Base-by-base conservation (phyloP, 1,140 invertebrate genomes). In the Listronotus bonariensis region DNA sequence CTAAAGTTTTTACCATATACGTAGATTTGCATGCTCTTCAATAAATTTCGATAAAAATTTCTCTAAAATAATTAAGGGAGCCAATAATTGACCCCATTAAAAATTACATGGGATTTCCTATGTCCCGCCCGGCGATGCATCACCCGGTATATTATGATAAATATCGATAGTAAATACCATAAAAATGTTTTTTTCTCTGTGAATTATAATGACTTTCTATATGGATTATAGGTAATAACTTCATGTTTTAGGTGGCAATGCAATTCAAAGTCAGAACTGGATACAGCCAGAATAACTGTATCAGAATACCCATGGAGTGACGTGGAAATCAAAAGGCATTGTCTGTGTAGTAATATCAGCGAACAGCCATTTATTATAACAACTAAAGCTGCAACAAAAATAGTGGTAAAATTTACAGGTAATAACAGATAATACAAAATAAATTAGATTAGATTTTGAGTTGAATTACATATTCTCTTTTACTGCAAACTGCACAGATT, bases 251-350 rank as follows among this genome's bases (percentile, higher is more conserved):
- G 88, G 8, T 88, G 87, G 85, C 82, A 83, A 65, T 92, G 89
- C 76, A 84, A 86, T 67, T 60, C 71, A 6, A 75, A 77, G 36
- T 67, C 42, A 12, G 67, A 73, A 6, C 57, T 68, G 3, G 73
- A 73, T 49, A 79, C 82, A 43, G 87, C 87, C 4, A 85, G 87
- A 72, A 82, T 91, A 40, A 81, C 86, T 70, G 83, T 92, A 45
- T 72, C 85, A 3, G 89, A 92, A 77, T 88, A 87, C 78, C 89
- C 89, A 3, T 92, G 89, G 89, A 80, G 83, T 15, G 87, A 85
- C 34, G 84, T 89, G 3, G 83, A 87, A 45, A 80, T 92, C 57
- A 81, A 85, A 52, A 82, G 89, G 42, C 88, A 90, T 73, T 92
- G 90, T 72, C 78, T 92, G 20, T 92, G 91, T 74, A 87, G 87